phyloP scores from a whole-genome alignment of 1,140 invertebrate genomes.

The Drosophila parvula region DNA sequence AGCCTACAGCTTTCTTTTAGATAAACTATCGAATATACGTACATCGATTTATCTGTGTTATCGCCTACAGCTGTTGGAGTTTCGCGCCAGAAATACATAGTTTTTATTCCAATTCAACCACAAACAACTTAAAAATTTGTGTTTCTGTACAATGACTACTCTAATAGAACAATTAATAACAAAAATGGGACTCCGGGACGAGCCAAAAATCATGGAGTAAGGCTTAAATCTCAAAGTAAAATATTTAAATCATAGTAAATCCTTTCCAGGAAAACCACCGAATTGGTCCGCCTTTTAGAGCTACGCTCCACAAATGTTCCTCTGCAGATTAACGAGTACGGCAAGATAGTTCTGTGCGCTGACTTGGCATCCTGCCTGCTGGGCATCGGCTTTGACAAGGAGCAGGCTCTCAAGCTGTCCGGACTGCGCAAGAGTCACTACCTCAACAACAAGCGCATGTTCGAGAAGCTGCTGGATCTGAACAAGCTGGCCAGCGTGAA shows the following conservation, averaged over 20 bases:
- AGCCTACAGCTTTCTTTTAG: background rate
- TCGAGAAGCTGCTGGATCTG: slow-evolving; percentile 83
- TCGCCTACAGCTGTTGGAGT: slow-evolving; percentile 23
- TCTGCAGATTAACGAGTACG: slow-evolving; percentile 78
- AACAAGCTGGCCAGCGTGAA: slow-evolving; percentile 79
- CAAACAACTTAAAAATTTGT: slow-evolving; percentile 17
- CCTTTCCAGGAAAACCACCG: slow-evolving; percentile 71
- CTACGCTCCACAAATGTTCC: slow-evolving; percentile 74
- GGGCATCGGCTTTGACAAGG: slow-evolving; percentile 75
- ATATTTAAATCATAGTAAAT: background rate
- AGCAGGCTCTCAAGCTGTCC: slow-evolving; percentile 82
- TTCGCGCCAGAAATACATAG: slow-evolving; percentile 28
- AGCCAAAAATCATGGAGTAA: slow-evolving; percentile 70
- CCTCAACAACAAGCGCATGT: slow-evolving; percentile 82
- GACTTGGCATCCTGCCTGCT: slow-evolving; percentile 67
- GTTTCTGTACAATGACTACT: slow-evolving; percentile 54
- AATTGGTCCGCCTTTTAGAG: slow-evolving; percentile 72
- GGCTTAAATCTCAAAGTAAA: background rate
- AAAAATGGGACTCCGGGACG: slow-evolving; percentile 75
- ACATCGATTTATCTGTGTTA: background rate
- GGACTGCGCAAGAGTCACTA: slow-evolving; percentile 81
- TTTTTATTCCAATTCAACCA: slow-evolving; percentile 22
- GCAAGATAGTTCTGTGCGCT: slow-evolving; percentile 74
- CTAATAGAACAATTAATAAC: slow-evolving; percentile 74
- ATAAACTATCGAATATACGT: slow-evolving; percentile 1